These are phyloP conservation scores for Callospermophilus lateralis DNA, from an alignment of 2,113 vertebrate genomes.

Conservation along the genomic window DNA sequence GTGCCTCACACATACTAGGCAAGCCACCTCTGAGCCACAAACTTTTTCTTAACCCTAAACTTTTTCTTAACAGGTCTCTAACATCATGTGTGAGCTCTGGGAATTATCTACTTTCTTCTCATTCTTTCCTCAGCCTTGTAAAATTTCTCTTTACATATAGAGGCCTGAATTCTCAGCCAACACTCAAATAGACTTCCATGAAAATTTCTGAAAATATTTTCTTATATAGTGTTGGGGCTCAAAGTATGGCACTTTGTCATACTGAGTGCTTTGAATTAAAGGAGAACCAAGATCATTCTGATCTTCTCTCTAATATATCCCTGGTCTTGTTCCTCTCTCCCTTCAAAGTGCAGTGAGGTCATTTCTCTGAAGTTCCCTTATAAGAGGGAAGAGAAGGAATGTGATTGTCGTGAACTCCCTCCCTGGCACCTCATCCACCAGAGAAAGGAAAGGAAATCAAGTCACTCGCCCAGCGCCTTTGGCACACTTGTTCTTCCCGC, in stretches of 20 bases:
- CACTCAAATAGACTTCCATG: not conserved
- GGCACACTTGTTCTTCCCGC: not conserved
- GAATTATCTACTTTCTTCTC: not conserved
- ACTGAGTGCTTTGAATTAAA: not conserved
- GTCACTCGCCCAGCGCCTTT: not conserved
- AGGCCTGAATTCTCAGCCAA: not conserved
- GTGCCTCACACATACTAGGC: too few relatives aligned
- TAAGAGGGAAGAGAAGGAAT: not conserved
- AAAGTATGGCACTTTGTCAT: not conserved
- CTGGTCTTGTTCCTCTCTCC: not conserved
- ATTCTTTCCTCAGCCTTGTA: not conserved
- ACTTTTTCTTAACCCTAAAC: not conserved
- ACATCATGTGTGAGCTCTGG: not conserved
- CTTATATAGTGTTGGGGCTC: not conserved
- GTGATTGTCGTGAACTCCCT: too few relatives aligned
- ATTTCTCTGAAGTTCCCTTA: not conserved
- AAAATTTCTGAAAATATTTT: slow-evolving; percentile 16
- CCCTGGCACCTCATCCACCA: too few relatives aligned
- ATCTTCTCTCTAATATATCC: not conserved
- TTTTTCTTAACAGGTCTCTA: not conserved
- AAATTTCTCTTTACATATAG: not conserved
- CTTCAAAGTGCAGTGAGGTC: not conserved
- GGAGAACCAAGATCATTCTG: not conserved
- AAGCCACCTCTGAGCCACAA: too few relatives aligned
- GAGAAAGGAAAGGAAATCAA: not conserved